Evolutionary conservation across 1,140 invertebrate species (phyloP), one percentile per base, ranked within the genome.

Genomic region (Zaprionus africanus): DNA sequence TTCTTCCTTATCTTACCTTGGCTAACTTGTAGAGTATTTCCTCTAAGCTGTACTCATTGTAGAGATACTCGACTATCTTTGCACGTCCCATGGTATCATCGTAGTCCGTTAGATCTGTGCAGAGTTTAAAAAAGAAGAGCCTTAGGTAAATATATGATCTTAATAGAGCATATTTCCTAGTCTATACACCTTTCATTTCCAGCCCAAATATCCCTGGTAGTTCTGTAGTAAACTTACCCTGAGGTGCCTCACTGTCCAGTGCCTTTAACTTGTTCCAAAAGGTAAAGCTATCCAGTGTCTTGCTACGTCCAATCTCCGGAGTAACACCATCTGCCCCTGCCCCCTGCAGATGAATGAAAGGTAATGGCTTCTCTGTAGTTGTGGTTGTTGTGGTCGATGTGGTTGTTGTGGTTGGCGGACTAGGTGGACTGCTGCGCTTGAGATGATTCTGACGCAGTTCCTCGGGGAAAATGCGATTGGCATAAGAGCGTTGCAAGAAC

Each of bases 11-110:
- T 5, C 31, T 46, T 77, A 96, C 95, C 93, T 96, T 96, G 43
- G 95, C 96, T 12, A 96, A 92, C 76, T 96, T 96, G 88, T 96
- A 96, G 60, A 96, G 95, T 1, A 96, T 95, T 91, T 96, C 96
- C 92, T 96, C 95, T 34, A 96, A 91, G 9, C 95, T 95, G 79
- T 96, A 96, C 81, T 96, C 95, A 6, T 95, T 95, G 92, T 96
- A 96, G 9, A 95, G 91, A 38, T 95, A 95, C 79, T 96, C 95
- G 0, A 95, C 95, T 6, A 95, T 94, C 67, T 94, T 93, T 22
- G 96, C 77, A 15, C 93, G 88, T 49, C 94, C 93, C 51, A 93
- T 66, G 11, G 93, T 76, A 41, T 94, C 93, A 68, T 93, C 94
- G 69, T 94, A 94, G 61, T 92, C 92, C 9, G 79, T 76, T n/a